Conservation (phyloP, 2,888 invertebrate species). For the Drosophila meridiana region DNA sequence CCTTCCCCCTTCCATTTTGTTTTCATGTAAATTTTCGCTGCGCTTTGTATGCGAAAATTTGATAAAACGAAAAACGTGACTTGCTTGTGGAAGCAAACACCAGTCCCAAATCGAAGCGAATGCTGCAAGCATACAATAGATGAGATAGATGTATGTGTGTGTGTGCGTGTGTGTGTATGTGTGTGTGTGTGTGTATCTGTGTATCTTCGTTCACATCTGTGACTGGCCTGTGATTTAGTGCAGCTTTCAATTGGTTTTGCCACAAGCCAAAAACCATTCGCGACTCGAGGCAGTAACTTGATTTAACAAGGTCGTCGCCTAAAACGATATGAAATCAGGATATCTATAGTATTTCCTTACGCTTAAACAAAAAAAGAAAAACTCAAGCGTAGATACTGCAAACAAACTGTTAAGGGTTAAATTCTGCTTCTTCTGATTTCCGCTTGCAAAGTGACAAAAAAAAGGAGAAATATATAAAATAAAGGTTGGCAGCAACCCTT, state of each 20-base stretch:
- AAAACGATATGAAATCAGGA: slow-evolving; percentile 72
- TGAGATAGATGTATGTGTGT: slow-evolving; percentile 13
- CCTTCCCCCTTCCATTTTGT: slow-evolving; percentile 39
- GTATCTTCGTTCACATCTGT: slow-evolving; percentile 52
- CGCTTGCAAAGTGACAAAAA: slow-evolving; percentile 30
- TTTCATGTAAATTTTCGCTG: slow-evolving; percentile 71
- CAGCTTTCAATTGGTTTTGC: slow-evolving; percentile 59
- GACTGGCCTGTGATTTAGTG: slow-evolving; percentile 59
- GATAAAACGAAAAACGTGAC: slow-evolving; percentile 81
- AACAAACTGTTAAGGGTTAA: slow-evolving; percentile 60
- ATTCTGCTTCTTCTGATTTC: slow-evolving; percentile 38
- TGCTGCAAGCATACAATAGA: slow-evolving; percentile 25
- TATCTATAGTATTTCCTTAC: slow-evolving; percentile 64
- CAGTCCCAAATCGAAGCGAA: slow-evolving; percentile 18
- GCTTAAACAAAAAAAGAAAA: slow-evolving; percentile 14
- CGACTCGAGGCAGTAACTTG: slow-evolving; percentile 51
- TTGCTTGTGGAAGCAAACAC: slow-evolving; percentile 62
- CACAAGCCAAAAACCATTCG: slow-evolving; percentile 25
- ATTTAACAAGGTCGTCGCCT: slow-evolving; percentile 68
- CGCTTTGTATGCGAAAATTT: slow-evolving; percentile 75
- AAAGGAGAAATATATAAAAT: slow-evolving; percentile 13
- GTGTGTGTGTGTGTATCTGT: slow-evolving; percentile 3
- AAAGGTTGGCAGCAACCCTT: slow-evolving; percentile 53
- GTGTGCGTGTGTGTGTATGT: slow-evolving; percentile 1
- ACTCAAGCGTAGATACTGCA: slow-evolving; percentile 20